Conservation (phyloP, 2,113 vertebrate species). For the Ascaphus truei region DNA sequence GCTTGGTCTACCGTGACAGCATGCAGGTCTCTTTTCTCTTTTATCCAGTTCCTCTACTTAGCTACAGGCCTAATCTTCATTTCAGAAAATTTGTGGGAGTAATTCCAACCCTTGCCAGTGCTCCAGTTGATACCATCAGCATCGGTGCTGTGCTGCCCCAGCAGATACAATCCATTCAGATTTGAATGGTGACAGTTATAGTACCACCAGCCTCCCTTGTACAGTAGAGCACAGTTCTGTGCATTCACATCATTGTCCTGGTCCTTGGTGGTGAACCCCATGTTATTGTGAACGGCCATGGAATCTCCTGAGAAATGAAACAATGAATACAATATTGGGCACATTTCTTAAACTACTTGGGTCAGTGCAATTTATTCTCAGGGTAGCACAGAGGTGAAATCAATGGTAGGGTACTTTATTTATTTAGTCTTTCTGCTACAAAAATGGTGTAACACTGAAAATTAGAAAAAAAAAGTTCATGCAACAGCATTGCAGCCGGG, state of each 20-base stretch:
- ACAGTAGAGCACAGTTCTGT: background rate
- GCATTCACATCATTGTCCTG: background rate
- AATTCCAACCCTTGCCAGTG: background rate
- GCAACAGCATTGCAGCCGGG: too few relatives aligned
- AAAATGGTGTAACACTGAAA: too few relatives aligned
- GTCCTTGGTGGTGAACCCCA: slow-evolving; percentile 12
- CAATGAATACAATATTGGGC: background rate
- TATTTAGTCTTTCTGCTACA: too few relatives aligned
- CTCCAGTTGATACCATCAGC: background rate
- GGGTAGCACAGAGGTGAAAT: too few relatives aligned
- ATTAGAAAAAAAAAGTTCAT: too few relatives aligned
- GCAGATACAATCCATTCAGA: slow-evolving; percentile 19
- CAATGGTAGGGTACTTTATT: too few relatives aligned
- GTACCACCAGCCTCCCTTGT: slow-evolving; percentile 20
- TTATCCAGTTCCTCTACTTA: too few relatives aligned
- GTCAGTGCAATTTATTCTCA: too few relatives aligned
- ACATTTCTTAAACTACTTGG: too few relatives aligned
- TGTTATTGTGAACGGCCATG: background rate
- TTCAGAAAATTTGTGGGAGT: background rate
- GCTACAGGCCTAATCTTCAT: slow-evolving; percentile 14
- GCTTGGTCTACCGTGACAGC: too few relatives aligned
- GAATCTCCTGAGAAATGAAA: slow-evolving; percentile 4
- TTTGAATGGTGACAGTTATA: background rate
- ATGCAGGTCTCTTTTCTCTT: too few relatives aligned
- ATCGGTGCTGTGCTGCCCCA: background rate